Evolutionary conservation across 2,888 invertebrate species (phyloP).

Genomic region (Tachina grossa): DNA sequence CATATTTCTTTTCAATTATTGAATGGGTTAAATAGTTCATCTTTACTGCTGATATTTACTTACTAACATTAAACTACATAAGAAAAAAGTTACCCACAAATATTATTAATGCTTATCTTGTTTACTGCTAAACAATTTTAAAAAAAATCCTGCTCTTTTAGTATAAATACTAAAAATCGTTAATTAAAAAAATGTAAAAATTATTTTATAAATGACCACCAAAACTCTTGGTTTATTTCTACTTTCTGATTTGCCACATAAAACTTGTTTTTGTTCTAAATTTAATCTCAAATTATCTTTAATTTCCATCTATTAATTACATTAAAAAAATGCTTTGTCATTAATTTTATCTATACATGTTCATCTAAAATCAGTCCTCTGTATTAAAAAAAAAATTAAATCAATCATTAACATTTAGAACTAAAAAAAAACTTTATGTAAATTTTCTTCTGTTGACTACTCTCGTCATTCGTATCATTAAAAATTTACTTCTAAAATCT

Average conservation of each 20-base stretch:
- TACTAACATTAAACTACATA: too few species aligned
- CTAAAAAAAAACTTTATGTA: conserved; percentile 30
- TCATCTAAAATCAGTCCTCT: conserved; percentile 1
- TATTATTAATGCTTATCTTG: too few species aligned
- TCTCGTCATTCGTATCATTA: conserved; percentile 28
- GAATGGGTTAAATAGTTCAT: too few species aligned
- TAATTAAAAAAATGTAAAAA: neutral
- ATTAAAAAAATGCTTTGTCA: neutral
- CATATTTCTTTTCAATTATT: too few species aligned
- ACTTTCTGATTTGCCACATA: neutral
- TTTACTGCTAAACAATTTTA: too few species aligned
- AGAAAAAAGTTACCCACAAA: too few species aligned
- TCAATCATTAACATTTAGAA: conserved; percentile 28
- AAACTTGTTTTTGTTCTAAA: neutral
- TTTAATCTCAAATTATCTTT: conserved; percentile 16
- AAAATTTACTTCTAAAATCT: conserved; percentile 47
- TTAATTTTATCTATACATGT: neutral
- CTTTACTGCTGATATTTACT: too few species aligned
- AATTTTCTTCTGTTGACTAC: conserved; percentile 20
- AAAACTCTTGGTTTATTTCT: neutral
- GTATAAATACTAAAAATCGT: neutral
- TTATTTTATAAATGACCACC: neutral
- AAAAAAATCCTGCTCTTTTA: neutral
- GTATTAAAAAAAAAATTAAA: neutral
- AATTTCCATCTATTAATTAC: conserved; percentile 40